A percentile compares a stretch with the other conserved stretches of the same genome.
Conservation (phyloP, 2,888 invertebrate species). For the Drosophila pseudotakahashii region DNA sequence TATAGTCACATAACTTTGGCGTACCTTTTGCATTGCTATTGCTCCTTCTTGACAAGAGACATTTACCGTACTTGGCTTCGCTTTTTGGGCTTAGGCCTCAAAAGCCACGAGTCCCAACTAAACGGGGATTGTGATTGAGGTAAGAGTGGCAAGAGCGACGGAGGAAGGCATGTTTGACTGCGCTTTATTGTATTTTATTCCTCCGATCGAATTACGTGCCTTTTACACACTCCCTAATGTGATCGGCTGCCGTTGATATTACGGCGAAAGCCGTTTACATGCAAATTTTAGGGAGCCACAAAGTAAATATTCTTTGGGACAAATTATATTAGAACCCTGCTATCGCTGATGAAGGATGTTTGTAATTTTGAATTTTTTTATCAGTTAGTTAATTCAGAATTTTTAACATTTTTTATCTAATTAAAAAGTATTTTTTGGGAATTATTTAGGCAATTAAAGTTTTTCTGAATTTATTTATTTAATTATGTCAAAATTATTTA, state of each 20-base stretch:
- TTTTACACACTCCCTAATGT: constrained; percentile 51
- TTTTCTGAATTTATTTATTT: too few species aligned
- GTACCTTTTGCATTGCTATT: constrained; percentile 71
- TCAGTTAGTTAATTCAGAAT: too few species aligned
- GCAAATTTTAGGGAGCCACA: constrained; percentile 23
- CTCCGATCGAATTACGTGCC: constrained; percentile 64
- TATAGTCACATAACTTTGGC: constrained; percentile 70
- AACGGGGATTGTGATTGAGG: constrained; percentile 57
- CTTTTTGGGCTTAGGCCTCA: constrained; percentile 58
- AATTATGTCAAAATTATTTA: too few species aligned
- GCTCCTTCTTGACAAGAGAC: constrained; percentile 51
- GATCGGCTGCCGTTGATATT: constrained; percentile 51
- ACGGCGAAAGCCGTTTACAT: constrained; percentile 25
- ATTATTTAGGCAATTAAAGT: too few species aligned
- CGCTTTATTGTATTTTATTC: constrained; percentile 56
- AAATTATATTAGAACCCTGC: constrained; percentile 17
- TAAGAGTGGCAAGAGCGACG: constrained; percentile 2
- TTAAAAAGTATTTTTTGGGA: too few species aligned
- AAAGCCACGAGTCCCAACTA: constrained; percentile 60
- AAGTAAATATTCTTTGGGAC: constrained; percentile 9
- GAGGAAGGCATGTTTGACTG: constrained; percentile 35
- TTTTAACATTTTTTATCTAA: too few species aligned
- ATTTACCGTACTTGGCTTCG: constrained; percentile 51
- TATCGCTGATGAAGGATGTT: background rate
- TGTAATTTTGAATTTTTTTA: too few species aligned